These are phyloP conservation scores for Macrotis lagotis DNA, from an alignment of 2,113 vertebrate species.

Conservation along the genomic window DNA sequence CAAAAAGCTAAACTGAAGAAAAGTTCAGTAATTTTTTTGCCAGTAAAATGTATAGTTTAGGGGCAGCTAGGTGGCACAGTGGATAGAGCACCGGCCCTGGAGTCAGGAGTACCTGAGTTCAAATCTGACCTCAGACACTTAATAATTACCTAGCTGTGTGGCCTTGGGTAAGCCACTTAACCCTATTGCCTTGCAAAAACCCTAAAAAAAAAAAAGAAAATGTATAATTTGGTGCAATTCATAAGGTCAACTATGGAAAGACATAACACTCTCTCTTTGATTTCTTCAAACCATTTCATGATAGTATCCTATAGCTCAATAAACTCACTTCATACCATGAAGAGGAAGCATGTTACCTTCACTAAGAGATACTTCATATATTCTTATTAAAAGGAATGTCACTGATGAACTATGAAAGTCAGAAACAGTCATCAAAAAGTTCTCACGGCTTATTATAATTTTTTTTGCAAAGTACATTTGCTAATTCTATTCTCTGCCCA, in stretches of 20 bases:
- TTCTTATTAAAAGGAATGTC: slow-evolving; percentile 56
- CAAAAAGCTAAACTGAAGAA: not conserved
- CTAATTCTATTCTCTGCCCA: slow-evolving; percentile 67
- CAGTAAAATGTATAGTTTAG: slow-evolving; percentile 5
- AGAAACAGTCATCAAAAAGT: slow-evolving; percentile 35
- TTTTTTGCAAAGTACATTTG: slow-evolving; percentile 27
- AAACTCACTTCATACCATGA: slow-evolving; percentile 24
- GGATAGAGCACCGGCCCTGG: no score
- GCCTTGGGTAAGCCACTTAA: no score
- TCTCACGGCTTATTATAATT: no score
- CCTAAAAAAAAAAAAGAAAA: no score
- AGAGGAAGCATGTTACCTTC: slow-evolving; percentile 28
- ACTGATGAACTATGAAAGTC: slow-evolving; percentile 62
- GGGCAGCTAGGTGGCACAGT: no score
- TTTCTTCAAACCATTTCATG: slow-evolving; percentile 35
- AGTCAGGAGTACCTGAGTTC: no score
- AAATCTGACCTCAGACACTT: no score
- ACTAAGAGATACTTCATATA: slow-evolving; percentile 5
- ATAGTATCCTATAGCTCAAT: slow-evolving; percentile 32
- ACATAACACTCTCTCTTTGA: slow-evolving; percentile 4
- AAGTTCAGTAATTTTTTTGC: not conserved
- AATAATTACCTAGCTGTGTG: no score
- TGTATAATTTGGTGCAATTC: not conserved
- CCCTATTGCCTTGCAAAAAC: no score
- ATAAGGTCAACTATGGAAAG: slow-evolving; percentile 37